phyloP scores from a whole-genome alignment of 2,797 vertebrate genomes.

The Zenarchopterus dispar region DNA sequence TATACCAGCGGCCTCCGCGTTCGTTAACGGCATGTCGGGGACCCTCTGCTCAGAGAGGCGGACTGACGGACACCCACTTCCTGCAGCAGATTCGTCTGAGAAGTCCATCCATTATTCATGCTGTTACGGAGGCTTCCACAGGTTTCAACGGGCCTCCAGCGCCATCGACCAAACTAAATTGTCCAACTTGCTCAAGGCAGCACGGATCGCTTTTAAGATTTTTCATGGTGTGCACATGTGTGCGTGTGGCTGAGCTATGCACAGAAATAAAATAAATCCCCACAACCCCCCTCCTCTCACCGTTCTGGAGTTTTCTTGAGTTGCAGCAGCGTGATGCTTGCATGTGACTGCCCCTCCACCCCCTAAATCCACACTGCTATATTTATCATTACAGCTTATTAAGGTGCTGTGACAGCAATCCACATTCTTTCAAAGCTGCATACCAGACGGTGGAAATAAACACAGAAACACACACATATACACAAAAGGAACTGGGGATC shows the following conservation, averaged over 20 bases:
- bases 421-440: constrained; percentile 56
- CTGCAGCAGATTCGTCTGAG: constrained; percentile 34
- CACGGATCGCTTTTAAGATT: constrained; percentile 72
- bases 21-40: constrained; percentile 73
- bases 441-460: constrained; percentile 48
- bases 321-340: constrained; percentile 13
- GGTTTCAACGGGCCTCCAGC: constrained; percentile 60
- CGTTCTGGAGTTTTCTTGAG: constrained; percentile 28
- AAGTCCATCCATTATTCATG: constrained; percentile 69
- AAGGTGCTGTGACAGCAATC: constrained; percentile 45
- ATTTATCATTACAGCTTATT: constrained; percentile 36
- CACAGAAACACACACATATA: constrained; percentile 3
- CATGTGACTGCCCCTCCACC: constrained; percentile 38
- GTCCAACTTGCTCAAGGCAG: constrained; percentile 64
- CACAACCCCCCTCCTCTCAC: constrained; percentile 18
- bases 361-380: constrained; percentile 26
- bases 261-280: constrained; percentile 39
- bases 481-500: constrained; percentile 32
- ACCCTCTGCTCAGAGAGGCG: constrained; percentile 40
- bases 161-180: constrained; percentile 60
- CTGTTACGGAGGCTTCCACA: constrained; percentile 51
- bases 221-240: constrained; percentile 57
- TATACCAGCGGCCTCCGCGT: constrained; percentile 47
- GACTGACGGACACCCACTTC: constrained; percentile 27
- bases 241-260: constrained; percentile 29